phyloP scores from a whole-genome alignment of 2,888 invertebrate species.

The Blastobasis adustella region DNA sequence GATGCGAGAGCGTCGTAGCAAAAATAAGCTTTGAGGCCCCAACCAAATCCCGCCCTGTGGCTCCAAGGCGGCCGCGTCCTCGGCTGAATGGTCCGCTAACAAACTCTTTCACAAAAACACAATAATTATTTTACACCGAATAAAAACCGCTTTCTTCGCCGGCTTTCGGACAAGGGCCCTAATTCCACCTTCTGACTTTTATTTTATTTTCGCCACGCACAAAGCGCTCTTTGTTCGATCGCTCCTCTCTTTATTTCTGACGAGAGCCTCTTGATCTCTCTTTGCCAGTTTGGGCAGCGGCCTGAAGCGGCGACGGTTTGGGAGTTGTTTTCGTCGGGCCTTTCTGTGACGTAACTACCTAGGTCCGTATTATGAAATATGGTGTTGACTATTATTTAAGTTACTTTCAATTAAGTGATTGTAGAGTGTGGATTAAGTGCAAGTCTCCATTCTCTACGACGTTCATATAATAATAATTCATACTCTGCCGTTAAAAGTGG shows the following conservation, averaged over 20 bases:
- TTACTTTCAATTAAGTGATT: too few species aligned
- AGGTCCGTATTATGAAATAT: too few species aligned
- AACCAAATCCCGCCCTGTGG: slow-evolving; percentile 22
- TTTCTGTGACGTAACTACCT: too few species aligned
- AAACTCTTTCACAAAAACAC: slow-evolving; percentile 75
- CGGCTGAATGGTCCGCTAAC: slow-evolving; percentile 66
- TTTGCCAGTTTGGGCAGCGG: not conserved
- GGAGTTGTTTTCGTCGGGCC: too few species aligned
- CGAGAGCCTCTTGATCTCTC: not conserved
- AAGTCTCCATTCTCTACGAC: too few species aligned
- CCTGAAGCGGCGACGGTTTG: too few species aligned
- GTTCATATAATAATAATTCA: too few species aligned
- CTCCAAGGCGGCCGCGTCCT: slow-evolving; percentile 31
- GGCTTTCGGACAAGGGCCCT: slow-evolving; percentile 48
- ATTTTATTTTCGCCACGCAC: slow-evolving; percentile 8
- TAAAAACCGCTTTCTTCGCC: slow-evolving; percentile 66
- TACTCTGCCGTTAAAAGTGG: not conserved
- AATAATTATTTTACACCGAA: slow-evolving; percentile 73
- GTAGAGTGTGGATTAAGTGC: too few species aligned
- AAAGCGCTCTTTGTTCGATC: slow-evolving; percentile 5
- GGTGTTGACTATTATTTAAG: too few species aligned
- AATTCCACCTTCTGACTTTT: slow-evolving; percentile 56
- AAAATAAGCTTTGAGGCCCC: not conserved
- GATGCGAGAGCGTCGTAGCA: too few species aligned
- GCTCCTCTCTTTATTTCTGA: slow-evolving; percentile 6